These are phyloP conservation scores for Rostratula benghalensis DNA, from an alignment of 2,113 vertebrate genomes.

Conservation along the genomic window DNA sequence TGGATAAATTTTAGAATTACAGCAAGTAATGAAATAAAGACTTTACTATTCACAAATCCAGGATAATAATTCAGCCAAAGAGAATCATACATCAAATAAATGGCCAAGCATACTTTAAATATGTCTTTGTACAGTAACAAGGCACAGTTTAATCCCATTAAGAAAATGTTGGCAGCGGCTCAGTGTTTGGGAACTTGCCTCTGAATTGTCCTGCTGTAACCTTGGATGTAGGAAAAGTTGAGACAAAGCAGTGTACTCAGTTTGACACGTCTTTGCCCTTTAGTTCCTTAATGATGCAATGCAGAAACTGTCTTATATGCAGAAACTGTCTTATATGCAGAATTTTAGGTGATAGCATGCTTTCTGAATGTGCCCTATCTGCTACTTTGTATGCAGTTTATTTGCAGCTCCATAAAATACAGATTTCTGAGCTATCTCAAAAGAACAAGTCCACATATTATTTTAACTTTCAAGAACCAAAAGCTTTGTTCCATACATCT, in stretches of 20 bases:
- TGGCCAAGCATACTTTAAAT: slow-evolving; percentile 11
- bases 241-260: slow-evolving; percentile 28
- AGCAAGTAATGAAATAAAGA: slow-evolving; percentile 3
- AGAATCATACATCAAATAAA: slow-evolving; percentile 44
- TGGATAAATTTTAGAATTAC: background rate
- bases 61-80: background rate
- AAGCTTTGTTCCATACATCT: background rate
- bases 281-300: slow-evolving; percentile 47
- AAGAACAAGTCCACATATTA: background rate
- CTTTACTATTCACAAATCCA: background rate
- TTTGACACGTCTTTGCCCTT: slow-evolving; percentile 44
- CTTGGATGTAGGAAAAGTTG: slow-evolving; percentile 14
- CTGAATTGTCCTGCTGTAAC: slow-evolving; percentile 54
- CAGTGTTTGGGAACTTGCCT: slow-evolving; percentile 26
- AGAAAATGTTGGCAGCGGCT: slow-evolving; percentile 55
- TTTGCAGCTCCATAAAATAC: background rate
- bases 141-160: slow-evolving; percentile 60
- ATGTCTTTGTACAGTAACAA: slow-evolving; percentile 51
- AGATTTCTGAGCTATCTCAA: background rate
- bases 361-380: background rate
- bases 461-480: background rate
- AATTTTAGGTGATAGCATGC: background rate
- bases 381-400: background rate
- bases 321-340: background rate
- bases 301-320: background rate